Conservation (phyloP, 2,888 invertebrate genomes). For the Metallyticus violacea region DNA sequence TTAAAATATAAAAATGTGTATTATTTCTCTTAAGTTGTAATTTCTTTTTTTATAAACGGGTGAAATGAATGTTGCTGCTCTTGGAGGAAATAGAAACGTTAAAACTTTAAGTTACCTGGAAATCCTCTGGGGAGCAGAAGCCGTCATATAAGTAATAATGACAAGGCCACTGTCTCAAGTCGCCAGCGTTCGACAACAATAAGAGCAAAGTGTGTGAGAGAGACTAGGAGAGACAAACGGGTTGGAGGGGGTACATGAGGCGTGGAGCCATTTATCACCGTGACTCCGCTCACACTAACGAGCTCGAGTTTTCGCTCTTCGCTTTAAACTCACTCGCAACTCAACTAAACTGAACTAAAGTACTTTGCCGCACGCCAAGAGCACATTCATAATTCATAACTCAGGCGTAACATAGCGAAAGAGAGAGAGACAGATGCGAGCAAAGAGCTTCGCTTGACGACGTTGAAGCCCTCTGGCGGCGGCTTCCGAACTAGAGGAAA, state of each 20-base stretch:
- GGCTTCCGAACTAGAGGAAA: not conserved
- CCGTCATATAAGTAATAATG: not conserved
- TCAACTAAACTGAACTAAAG: slow-evolving; percentile 22
- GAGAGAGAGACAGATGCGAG: not conserved
- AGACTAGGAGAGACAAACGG: not conserved
- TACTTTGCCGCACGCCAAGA: slow-evolving; percentile 25
- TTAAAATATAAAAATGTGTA: too few relatives aligned
- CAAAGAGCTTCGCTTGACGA: not conserved
- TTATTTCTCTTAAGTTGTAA: too few relatives aligned
- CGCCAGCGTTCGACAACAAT: not conserved
- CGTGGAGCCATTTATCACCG: slow-evolving; percentile 22
- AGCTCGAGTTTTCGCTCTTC: slow-evolving; percentile 12
- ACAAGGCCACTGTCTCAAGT: not conserved
- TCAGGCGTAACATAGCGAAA: not conserved
- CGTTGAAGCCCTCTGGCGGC: not conserved
- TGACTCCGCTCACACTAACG: not conserved
- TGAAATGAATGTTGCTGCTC: too few relatives aligned
- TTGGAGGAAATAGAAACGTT: too few relatives aligned
- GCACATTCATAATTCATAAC: slow-evolving; percentile 26
- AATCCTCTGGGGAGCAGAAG: too few relatives aligned
- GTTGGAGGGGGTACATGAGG: not conserved
- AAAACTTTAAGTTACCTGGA: too few relatives aligned
- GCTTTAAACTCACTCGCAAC: slow-evolving; percentile 11
- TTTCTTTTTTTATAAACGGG: too few relatives aligned
- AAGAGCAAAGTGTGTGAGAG: not conserved